Conservation (phyloP, 2,113 vertebrate genomes). For the Chlorodrepanis virens region DNA sequence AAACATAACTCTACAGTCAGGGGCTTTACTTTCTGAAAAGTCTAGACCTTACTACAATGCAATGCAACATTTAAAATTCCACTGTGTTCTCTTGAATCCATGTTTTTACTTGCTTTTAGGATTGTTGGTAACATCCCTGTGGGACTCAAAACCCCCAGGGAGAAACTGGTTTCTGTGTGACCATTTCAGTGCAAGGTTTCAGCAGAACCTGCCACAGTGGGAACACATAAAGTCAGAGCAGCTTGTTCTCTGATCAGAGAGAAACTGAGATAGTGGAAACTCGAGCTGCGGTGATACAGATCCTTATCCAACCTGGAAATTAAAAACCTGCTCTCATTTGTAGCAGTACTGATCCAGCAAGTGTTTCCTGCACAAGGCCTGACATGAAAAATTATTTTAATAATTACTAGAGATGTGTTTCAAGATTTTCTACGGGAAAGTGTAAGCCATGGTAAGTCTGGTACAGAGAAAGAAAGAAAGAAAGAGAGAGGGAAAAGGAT, state of each 20-base stretch:
- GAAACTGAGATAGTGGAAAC: background rate
- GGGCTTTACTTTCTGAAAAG: background rate
- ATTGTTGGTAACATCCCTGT: background rate
- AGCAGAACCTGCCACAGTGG: background rate
- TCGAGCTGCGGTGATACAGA: background rate
- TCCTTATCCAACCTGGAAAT: background rate
- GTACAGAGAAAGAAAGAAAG: too few species aligned
- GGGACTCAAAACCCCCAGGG: background rate
- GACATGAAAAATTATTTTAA: background rate
- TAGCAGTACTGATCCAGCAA: background rate
- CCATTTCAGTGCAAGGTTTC: background rate
- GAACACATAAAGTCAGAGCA: background rate
- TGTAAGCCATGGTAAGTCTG: background rate
- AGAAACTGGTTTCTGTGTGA: background rate
- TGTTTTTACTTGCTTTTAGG: background rate
- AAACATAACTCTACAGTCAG: background rate
- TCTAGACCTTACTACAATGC: background rate
- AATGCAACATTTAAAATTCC: background rate
- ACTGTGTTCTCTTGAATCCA: background rate
- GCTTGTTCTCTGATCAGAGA: background rate
- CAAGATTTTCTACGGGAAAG: background rate
- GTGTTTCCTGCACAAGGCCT: background rate
- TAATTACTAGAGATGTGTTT: background rate
- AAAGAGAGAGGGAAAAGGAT: fast-evolving
- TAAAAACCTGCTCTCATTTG: background rate